phyloP scores from a whole-genome alignment of 2,113 vertebrate species.

The Dicrurus megarhynchus region DNA sequence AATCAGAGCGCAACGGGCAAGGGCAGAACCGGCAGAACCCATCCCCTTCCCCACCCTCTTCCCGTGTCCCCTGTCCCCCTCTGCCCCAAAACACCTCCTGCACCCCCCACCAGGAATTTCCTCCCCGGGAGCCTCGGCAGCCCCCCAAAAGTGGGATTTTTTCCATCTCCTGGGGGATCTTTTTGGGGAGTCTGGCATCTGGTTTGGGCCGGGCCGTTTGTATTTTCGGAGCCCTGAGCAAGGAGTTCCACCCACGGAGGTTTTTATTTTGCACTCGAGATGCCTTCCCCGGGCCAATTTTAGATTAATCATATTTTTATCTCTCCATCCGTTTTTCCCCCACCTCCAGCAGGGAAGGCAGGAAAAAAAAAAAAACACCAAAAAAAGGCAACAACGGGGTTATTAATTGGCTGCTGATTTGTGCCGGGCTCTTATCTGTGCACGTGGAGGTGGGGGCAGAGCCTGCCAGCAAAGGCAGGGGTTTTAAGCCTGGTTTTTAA shows the following conservation, averaged over 20 bases:
- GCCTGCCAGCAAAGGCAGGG: not conserved
- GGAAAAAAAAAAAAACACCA: not conserved
- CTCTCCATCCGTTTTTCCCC: constrained; percentile 1
- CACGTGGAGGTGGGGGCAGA: not conserved
- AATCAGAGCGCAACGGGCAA: not conserved
- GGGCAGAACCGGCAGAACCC: not conserved
- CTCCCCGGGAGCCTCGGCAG: not conserved
- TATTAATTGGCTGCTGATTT: constrained; percentile 39
- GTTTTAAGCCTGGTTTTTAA: not conserved
- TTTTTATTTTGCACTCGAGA: constrained; percentile 55
- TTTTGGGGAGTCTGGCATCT: constrained; percentile 12
- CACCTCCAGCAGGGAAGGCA: not conserved
- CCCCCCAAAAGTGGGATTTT: not conserved
- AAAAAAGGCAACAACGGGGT: not conserved
- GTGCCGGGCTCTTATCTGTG: not conserved
- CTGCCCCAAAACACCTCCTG: not conserved
- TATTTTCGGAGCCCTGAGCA: constrained; percentile 37
- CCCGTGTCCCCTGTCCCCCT: not conserved
- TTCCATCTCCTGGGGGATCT: not conserved
- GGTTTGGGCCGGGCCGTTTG: constrained; percentile 1
- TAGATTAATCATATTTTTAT: constrained; percentile 62
- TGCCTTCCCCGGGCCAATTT: constrained; percentile 43
- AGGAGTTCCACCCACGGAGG: constrained; percentile 41
- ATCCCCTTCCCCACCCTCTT: not conserved
- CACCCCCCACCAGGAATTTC: not conserved